phyloP scores from a whole-genome alignment of 2,113 vertebrate genomes.

The Ceyx margarethae region DNA sequence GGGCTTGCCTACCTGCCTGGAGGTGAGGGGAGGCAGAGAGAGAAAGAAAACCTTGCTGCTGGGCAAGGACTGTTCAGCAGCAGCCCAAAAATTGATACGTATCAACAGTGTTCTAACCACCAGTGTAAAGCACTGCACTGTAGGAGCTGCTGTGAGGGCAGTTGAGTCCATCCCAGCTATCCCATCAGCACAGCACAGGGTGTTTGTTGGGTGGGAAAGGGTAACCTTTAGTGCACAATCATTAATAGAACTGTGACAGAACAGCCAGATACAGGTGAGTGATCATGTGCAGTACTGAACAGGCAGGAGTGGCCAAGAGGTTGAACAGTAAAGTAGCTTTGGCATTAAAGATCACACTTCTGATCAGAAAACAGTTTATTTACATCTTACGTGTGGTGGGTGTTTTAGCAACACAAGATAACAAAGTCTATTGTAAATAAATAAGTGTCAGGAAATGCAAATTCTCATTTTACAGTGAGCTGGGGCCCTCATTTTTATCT shows the following conservation, averaged over 20 bases:
- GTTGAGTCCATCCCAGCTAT: neutral
- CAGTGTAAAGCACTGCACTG: neutral
- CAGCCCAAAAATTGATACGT: neutral
- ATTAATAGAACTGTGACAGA: neutral
- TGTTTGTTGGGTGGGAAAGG: neutral
- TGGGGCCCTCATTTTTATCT: neutral
- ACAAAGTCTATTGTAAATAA: neutral
- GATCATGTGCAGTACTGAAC: neutral
- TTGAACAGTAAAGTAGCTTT: neutral
- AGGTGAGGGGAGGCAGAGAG: neutral
- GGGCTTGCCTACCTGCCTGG: accelerated
- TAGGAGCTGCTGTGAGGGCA: neutral
- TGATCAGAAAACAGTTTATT: neutral
- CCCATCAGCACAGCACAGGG: neutral
- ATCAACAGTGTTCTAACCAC: neutral
- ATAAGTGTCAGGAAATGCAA: neutral
- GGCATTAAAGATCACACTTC: neutral
- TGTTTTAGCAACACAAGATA: neutral
- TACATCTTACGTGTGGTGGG: neutral
- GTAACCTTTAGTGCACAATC: neutral
- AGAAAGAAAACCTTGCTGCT: neutral
- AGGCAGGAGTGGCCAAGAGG: neutral
- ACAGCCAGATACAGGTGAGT: neutral
- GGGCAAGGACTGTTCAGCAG: neutral
- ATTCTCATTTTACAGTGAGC: neutral